Evolutionary conservation across 2,113 vertebrate genomes (phyloP).

Genomic region (Lagenorhynchus albirostris): DNA sequence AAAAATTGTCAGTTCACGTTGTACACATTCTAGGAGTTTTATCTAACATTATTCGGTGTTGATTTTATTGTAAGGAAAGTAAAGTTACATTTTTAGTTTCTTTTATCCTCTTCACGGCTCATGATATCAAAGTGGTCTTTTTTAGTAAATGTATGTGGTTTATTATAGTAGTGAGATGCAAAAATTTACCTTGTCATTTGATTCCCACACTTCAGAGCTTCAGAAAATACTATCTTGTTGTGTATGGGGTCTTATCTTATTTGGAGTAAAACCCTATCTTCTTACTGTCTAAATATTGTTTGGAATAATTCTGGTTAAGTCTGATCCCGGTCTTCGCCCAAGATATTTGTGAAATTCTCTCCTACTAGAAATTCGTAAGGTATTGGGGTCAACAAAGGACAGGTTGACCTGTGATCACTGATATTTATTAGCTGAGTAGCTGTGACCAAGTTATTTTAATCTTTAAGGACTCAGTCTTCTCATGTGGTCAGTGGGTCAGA

Average conservation of each 20-base stretch:
- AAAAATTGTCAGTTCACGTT: neutral
- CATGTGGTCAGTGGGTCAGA: rapidly evolving
- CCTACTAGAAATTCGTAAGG: neutral
- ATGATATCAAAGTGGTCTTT: neutral
- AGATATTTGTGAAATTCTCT: neutral
- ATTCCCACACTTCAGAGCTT: neutral
- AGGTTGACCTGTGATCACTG: neutral
- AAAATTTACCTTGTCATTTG: neutral
- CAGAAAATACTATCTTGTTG: neutral
- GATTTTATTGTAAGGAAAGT: neutral
- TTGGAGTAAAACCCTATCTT: neutral
- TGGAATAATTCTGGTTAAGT: neutral
- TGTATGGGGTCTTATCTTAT: neutral
- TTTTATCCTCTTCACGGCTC: neutral
- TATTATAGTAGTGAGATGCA: neutral
- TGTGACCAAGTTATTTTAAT: neutral
- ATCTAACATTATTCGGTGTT: neutral
- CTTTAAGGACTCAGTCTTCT: neutral
- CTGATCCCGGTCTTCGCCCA: neutral
- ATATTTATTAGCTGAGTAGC: neutral
- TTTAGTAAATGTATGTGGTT: neutral
- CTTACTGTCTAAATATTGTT: neutral
- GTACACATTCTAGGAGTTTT: neutral
- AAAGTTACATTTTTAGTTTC: neutral
- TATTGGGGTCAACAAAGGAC: neutral